These are phyloP conservation scores for Rhinogobius similis DNA, from an alignment of 2,113 vertebrate species.

Conservation along the genomic window DNA sequence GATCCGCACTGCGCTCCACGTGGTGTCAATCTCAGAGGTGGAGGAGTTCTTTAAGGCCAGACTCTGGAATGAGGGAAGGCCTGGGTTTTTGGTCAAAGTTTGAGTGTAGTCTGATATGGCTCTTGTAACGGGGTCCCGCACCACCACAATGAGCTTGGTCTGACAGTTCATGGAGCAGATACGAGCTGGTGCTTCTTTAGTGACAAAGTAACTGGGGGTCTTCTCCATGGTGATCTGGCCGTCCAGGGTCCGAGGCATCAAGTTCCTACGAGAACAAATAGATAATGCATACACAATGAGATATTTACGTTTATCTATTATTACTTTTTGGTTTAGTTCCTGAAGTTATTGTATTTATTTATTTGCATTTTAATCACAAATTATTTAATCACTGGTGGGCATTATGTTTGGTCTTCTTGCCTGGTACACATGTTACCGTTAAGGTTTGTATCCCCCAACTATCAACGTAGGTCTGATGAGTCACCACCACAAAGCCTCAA, in stretches of 20 bases:
- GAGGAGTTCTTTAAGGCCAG: constrained; percentile 87
- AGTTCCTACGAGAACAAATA: constrained; percentile 73
- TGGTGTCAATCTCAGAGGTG: constrained; percentile 84
- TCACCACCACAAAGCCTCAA: constrained; percentile 76
- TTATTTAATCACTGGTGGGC: neutral
- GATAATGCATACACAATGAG: neutral
- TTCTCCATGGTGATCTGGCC: constrained; percentile 98
- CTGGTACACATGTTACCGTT: neutral
- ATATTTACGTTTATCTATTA: too few species aligned
- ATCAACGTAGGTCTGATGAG: constrained; percentile 54
- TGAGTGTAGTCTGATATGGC: constrained; percentile 94
- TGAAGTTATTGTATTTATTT: neutral
- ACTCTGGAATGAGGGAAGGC: constrained; percentile 86
- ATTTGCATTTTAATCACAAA: neutral
- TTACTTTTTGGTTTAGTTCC: too few species aligned
- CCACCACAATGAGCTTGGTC: constrained; percentile 92
- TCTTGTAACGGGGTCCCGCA: constrained; percentile 89
- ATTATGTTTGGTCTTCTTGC: neutral
- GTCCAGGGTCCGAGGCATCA: constrained; percentile 90
- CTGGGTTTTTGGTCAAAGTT: constrained; percentile 88
- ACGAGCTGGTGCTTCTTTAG: constrained; percentile 85
- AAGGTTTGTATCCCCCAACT: too few species aligned
- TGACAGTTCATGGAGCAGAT: constrained; percentile 85
- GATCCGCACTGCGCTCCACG: constrained; percentile 91
- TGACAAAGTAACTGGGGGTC: constrained; percentile 95